Evolutionary conservation across 2,113 vertebrate species (phyloP).

Genomic region (Oryzias curvinotus): DNA sequence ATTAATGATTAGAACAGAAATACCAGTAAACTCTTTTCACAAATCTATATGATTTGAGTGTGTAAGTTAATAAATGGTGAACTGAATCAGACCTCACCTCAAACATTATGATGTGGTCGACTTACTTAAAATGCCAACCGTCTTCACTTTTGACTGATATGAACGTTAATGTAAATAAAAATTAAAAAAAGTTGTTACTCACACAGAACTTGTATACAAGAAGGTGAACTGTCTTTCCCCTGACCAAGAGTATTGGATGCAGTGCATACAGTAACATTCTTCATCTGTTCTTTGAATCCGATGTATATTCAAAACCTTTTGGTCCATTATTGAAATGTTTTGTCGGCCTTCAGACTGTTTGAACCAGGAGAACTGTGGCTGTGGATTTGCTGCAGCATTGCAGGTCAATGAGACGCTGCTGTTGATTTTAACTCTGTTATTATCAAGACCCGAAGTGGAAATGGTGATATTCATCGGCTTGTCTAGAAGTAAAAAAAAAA

Average conservation of each 20-base stretch:
- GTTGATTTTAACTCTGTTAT: conserved; percentile 13
- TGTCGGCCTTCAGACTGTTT: not conserved
- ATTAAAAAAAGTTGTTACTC: conserved; percentile 43
- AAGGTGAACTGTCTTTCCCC: not conserved
- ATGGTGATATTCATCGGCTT: conserved; percentile 18
- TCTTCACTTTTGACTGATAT: not conserved
- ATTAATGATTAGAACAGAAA: no score
- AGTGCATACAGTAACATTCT: conserved; percentile 54
- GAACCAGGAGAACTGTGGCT: conserved; percentile 39
- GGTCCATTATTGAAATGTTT: fast-evolving
- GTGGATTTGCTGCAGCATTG: conserved; percentile 31
- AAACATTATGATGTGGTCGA: not conserved
- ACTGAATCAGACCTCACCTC: no score
- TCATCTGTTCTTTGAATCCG: conserved; percentile 19
- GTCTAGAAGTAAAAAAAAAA: conserved; percentile 40
- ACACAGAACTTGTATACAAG: conserved; percentile 61
- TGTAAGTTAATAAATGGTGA: no score
- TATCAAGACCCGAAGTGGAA: fast-evolving
- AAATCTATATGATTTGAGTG: no score
- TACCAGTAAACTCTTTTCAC: no score
- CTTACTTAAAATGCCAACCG: no score
- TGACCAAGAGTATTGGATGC: conserved; percentile 23
- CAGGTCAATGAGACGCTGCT: fast-evolving
- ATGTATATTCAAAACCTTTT: fast-evolving
- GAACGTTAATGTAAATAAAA: no score